Evolutionary conservation across 2,113 vertebrate genomes (phyloP), one percentile per base, ranked within the genome.

Genomic region (Carassius gibelio): DNA sequence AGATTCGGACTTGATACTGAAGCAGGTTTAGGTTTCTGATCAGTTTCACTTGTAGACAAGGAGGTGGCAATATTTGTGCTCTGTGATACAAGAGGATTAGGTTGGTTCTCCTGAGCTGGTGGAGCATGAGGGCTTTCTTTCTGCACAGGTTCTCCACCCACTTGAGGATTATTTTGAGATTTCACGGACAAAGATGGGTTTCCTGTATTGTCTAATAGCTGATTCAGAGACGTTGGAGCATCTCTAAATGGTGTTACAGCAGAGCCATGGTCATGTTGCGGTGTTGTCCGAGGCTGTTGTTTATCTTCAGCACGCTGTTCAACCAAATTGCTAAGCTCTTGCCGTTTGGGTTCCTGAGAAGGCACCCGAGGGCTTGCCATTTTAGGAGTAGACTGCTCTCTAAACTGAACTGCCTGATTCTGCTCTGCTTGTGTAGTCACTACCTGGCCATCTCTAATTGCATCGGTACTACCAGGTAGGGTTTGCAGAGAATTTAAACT

Each of bases 151-250:
- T 93, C 92, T 76, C 89, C 89, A 59, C 74, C 88, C 14, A 38
- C 64, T 48, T 68, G 50, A 34, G 61, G 77, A 88, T 79, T 84
- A 84, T 68, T 74, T 77, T 92, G 77, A 30, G 96, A 92, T 50
- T 97, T 96, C 91, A 94, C 93, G 66, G 95, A 93, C 86, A 94
- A 92, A 26, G 95, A 96, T 85, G 95, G 92, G 85, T 94, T 90
- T 92, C 93, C 94, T 80, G 96, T 94, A 91, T 96, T 96, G 91
- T 99, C 98, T 87, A 99, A 94, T 90, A 99, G 94, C 91, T 99
- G 98, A 93, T 97, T 98, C 85, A 99, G 93, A 13, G 97, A 98
- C 78, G 97, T 97, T 84, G 97, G 97, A 87, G 96, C 93, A 86
- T 97, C 94, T 89, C 95, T 96, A 90, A 96, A 93, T 89, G 96